These are phyloP conservation scores for Leptura quadrifasciata DNA, from an alignment of 2,888 invertebrate genomes.

Conservation along the genomic window DNA sequence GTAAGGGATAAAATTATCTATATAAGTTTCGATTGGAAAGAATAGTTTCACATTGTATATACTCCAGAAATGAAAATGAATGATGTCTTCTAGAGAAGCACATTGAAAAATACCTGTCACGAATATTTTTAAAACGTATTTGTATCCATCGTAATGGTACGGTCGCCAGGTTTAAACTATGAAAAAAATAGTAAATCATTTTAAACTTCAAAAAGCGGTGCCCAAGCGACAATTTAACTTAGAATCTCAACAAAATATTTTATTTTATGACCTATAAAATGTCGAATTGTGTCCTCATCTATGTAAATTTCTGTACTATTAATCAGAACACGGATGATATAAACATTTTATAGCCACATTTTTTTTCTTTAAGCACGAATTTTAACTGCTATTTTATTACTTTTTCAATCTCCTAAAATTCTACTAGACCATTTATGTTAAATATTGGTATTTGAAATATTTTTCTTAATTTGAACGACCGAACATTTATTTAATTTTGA, in stretches of 20 bases:
- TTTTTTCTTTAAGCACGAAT: not conserved
- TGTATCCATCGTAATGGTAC: too few species aligned
- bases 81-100: too few species aligned
- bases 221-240: not conserved
- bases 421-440: not conserved
- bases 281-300: not conserved
- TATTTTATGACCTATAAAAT: conserved; percentile 1
- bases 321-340: not conserved
- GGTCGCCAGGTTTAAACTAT: not conserved
- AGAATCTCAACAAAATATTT: conserved; percentile 1
- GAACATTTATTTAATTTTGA: too few species aligned
- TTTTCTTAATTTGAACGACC: too few species aligned
- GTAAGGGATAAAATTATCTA: too few species aligned
- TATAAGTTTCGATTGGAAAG: too few species aligned
- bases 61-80: too few species aligned
- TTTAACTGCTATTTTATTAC: not conserved
- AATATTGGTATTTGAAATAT: not conserved
- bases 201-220: not conserved
- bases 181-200: not conserved
- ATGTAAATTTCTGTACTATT: not conserved
- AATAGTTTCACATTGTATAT: too few species aligned
- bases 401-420: not conserved
- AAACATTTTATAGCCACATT: conserved; percentile 4
- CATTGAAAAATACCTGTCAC: too few species aligned
- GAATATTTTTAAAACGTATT: too few species aligned